Base-by-base conservation (phyloP, 1,140 invertebrate genomes). In the Dreissena rostriformis region DNA sequence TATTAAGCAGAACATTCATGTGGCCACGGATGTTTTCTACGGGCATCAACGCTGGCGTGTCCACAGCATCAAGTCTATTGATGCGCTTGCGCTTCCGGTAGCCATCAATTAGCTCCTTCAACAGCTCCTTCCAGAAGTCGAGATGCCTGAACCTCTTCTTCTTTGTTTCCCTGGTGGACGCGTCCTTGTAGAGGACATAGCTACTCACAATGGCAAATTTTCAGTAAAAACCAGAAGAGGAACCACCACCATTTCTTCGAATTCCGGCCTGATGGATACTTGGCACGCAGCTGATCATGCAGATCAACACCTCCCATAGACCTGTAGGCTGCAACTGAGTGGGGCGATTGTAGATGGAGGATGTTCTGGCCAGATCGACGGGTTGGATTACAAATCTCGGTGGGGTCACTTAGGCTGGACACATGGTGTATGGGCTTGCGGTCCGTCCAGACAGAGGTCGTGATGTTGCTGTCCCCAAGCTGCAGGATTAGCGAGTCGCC, bases 121-220 rank as follows among this genome's bases (percentile, higher is more conserved):
- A 12, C 28, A 26, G 28, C 28, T 26, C 22, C 65, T 26, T 8
- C 17, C 68, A 11, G 68, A 71, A 11, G 17, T 26, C 72, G 24
- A 74, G 7, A 74, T 74, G 72, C 52, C 72, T 15, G 49, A 14
- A 74, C 17, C 72, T 8, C 72, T 57, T 74, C 51, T 74, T 74
- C n/a, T 28, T 74, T 14, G 51, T 74, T 17, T 26, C 8, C 15
- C 49, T 52, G 11, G 7, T 52, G 8, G 72, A n/a, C 6, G 29
- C 49, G 17, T 74, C n/a, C 49, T 74, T 52, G 51, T 74, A 74
- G 11, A 74, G 7, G 14, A 74, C 28, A 26, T 53, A 74, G 28
- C 72, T 74, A 53, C 57, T 74, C 7, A 74, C 72, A 15, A 74
- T 22, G 11, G 72, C 72, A 74, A 49, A 74, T n/a, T 74, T 74